phyloP scores from a whole-genome alignment of 2,888 invertebrate species.

The Machimus rusticus region DNA sequence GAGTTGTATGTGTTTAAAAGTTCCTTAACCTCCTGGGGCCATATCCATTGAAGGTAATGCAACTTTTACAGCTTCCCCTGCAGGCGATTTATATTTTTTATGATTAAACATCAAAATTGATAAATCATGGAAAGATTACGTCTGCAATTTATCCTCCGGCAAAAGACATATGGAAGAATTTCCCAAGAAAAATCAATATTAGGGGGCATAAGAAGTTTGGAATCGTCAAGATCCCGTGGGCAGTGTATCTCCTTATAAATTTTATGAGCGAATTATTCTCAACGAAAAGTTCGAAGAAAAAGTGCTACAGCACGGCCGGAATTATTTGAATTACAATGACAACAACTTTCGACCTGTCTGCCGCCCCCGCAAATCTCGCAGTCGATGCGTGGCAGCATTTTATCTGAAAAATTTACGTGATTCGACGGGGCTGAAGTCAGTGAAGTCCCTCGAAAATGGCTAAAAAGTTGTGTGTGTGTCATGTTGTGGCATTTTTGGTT shows the following conservation, averaged over 20 bases:
- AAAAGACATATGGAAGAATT: neutral
- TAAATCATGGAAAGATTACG: neutral
- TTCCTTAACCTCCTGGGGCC: neutral
- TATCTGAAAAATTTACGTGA: slow-evolving; percentile 13
- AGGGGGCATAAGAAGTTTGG: neutral
- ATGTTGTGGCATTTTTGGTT: neutral
- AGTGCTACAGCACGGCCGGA: neutral
- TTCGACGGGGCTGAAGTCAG: neutral
- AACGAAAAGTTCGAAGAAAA: neutral
- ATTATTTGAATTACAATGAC: neutral
- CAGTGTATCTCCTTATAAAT: neutral
- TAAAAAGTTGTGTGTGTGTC: neutral
- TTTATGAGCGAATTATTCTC: neutral
- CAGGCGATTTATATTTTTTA: neutral
- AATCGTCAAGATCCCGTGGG: neutral
- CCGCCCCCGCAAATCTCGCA: neutral
- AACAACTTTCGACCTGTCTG: neutral
- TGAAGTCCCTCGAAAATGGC: neutral
- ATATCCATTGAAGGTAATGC: neutral
- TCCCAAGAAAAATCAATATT: neutral
- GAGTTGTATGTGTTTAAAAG: neutral
- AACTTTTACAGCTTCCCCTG: neutral
- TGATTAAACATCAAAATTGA: neutral
- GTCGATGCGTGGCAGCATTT: neutral
- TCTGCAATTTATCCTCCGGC: neutral